These are phyloP conservation scores for Synanthedon myopaeformis DNA, from an alignment of 2,888 invertebrate genomes.

Conservation along the genomic window DNA sequence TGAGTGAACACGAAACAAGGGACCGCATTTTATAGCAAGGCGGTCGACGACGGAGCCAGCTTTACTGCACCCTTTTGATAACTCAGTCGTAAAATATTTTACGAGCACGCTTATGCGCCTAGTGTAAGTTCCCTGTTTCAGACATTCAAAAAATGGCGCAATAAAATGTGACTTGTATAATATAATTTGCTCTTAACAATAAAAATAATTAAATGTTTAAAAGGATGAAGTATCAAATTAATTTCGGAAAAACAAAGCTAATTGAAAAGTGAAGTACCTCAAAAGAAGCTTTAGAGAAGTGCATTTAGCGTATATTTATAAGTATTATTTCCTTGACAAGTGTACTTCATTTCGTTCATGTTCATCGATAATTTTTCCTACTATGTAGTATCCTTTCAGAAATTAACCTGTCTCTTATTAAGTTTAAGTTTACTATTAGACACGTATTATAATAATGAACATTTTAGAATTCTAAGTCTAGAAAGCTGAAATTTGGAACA, in stretches of 20 bases:
- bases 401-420: too few relatives aligned
- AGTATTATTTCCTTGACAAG: too few relatives aligned
- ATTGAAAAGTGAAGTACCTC: background rate
- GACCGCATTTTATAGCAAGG: constrained; percentile 32
- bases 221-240: background rate
- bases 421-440: too few relatives aligned
- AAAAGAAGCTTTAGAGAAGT: background rate
- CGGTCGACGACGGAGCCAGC: constrained; percentile 25
- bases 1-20: background rate
- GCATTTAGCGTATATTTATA: background rate
- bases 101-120: constrained; percentile 47
- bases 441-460: too few relatives aligned
- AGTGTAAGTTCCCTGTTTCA: constrained; percentile 22
- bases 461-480: too few relatives aligned
- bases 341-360: too few relatives aligned
- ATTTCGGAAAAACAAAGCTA: background rate
- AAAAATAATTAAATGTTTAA: background rate
- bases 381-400: too few relatives aligned
- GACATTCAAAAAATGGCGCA: background rate
- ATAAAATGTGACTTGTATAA: background rate
- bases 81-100: constrained; percentile 52
- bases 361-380: too few relatives aligned
- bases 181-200: background rate
- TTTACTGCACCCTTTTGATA: constrained; percentile 54
- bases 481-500: too few relatives aligned